A percentile compares a stretch with the other conserved stretches of the same genome.
Conservation (phyloP, 2,888 invertebrate genomes). For the Helobdella robusta region DNA sequence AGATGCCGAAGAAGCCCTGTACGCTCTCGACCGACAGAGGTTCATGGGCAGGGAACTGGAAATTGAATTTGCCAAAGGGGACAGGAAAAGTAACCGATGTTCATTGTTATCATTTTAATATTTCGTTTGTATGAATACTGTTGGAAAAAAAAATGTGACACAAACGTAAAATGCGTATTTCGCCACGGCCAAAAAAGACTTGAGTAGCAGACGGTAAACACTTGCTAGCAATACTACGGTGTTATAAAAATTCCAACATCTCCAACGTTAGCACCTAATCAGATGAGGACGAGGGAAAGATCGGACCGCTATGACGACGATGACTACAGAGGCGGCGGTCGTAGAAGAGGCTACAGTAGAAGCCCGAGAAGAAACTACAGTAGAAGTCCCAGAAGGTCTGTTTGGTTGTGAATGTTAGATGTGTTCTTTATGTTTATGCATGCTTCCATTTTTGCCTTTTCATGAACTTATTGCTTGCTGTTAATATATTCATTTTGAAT, state of each 20-base stretch:
- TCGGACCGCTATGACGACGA: slow-evolving; percentile 14
- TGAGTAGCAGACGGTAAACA: too few relatives aligned
- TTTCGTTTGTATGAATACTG: not conserved
- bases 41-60: slow-evolving; percentile 51
- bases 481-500: too few relatives aligned
- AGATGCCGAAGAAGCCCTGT: slow-evolving; percentile 53
- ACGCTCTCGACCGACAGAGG: slow-evolving; percentile 49
- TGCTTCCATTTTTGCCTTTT: too few relatives aligned
- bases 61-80: slow-evolving; percentile 54
- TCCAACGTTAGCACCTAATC: slow-evolving; percentile 28
- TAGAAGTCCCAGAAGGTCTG: slow-evolving; percentile 6
- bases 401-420: not conserved
- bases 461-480: too few relatives aligned
- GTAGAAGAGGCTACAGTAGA: slow-evolving; percentile 20
- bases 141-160: not conserved
- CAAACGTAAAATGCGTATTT: not conserved
- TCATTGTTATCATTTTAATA: not conserved
- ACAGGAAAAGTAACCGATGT: slow-evolving; percentile 50
- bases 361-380: slow-evolving; percentile 22
- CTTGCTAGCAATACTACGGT: too few relatives aligned
- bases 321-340: slow-evolving; percentile 23
- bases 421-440: not conserved
- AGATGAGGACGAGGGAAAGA: slow-evolving; percentile 29
- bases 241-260: too few relatives aligned
- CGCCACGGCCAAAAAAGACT: too few relatives aligned